Evolutionary conservation across 2,797 vertebrate species (phyloP).

Genomic region (Poecilia wingei): DNA sequence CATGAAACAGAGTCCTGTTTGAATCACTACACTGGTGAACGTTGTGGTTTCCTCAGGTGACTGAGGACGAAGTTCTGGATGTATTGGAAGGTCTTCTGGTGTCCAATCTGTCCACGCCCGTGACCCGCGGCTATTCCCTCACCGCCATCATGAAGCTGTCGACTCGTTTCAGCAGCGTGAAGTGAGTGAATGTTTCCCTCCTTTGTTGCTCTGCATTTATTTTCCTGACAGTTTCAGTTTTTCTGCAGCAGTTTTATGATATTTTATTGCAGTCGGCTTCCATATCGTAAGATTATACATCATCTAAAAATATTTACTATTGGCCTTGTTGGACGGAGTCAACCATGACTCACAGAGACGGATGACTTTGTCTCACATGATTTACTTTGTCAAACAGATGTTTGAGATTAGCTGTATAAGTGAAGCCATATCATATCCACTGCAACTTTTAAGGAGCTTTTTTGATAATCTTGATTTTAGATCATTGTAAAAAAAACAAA

Average conservation of each 20-base stretch:
- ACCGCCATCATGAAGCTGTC: constrained; percentile 99
- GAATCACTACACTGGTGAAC: neutral
- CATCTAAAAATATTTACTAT: neutral
- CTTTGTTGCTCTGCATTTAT: neutral
- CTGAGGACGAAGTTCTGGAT: constrained; percentile 98
- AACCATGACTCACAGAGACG: neutral
- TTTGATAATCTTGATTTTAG: neutral
- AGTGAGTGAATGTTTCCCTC: constrained; percentile 80
- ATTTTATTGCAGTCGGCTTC: neutral
- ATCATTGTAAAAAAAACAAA: too few species aligned
- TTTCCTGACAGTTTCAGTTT: neutral
- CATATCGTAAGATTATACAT: neutral
- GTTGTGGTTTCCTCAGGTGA: constrained; percentile 81
- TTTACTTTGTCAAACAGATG: neutral
- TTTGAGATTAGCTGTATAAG: neutral
- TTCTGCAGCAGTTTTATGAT: neutral
- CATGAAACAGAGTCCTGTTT: constrained; percentile 2
- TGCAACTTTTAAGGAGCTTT: neutral
- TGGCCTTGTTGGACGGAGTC: neutral
- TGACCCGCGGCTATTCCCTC: constrained; percentile 94
- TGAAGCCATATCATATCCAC: neutral
- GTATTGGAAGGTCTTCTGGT: constrained; percentile 96
- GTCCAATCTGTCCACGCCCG: constrained; percentile 94
- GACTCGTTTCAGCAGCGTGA: constrained; percentile 95
- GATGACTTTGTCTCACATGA: neutral